Conservation (phyloP, 2,888 invertebrate species). For the Bombylius discolor region DNA sequence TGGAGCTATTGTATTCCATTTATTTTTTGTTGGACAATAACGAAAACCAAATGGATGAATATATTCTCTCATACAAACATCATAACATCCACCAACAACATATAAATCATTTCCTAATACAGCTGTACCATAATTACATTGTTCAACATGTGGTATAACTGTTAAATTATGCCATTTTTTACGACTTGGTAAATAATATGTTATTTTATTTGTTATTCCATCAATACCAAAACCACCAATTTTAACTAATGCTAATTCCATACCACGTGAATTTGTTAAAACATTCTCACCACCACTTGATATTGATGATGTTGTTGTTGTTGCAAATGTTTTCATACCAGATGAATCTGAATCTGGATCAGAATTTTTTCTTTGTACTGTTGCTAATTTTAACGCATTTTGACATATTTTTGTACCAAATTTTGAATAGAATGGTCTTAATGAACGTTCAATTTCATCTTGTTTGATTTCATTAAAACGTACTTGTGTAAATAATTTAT, state of each 20-base stretch:
- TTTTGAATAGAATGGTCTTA: background rate
- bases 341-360: background rate
- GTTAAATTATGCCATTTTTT: conserved; percentile 52
- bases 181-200: conserved; percentile 45
- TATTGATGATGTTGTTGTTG: background rate
- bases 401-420: background rate
- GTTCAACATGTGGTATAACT: conserved; percentile 58
- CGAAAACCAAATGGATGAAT: conserved; percentile 61
- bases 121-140: conserved; percentile 58
- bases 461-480: conserved; percentile 23
- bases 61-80: conserved; percentile 50
- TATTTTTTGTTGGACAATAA: conserved; percentile 46
- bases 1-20: conserved; percentile 55
- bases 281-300: conserved; percentile 10
- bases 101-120: conserved; percentile 55
- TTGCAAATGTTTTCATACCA: background rate
- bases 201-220: conserved; percentile 55
- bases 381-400: background rate
- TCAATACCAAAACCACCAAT: conserved; percentile 55
- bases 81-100: conserved; percentile 59
- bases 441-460: conserved; percentile 7
- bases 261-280: conserved; percentile 50
- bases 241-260: conserved; percentile 53
- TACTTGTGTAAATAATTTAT: conserved; percentile 22
- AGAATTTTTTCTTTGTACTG: background rate